These are phyloP conservation scores for Ametastegia equiseti DNA, from an alignment of 2,888 invertebrate species.

Conservation along the genomic window DNA sequence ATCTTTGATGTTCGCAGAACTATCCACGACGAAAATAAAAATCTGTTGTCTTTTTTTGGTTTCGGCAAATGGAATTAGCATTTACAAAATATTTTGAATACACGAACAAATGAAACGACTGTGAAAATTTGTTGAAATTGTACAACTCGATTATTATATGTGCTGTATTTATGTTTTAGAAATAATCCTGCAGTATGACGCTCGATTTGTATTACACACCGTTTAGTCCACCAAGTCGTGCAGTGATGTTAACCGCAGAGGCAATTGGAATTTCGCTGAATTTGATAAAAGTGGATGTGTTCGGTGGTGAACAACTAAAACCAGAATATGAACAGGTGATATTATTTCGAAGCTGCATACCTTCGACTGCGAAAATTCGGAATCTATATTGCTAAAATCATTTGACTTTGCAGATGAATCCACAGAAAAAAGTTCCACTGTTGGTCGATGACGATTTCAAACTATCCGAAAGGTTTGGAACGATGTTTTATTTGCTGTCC, in stretches of 20 bases:
- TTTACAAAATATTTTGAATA: too few relatives aligned
- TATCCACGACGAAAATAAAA: too few relatives aligned
- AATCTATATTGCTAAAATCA: slow-evolving; percentile 1
- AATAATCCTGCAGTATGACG: slow-evolving; percentile 57
- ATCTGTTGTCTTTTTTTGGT: too few relatives aligned
- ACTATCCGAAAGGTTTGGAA: slow-evolving; percentile 68
- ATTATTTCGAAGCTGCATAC: background rate
- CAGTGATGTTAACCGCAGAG: slow-evolving; percentile 72
- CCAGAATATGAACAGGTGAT: slow-evolving; percentile 73
- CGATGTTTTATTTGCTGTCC: slow-evolving; percentile 29
- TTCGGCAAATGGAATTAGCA: too few relatives aligned
- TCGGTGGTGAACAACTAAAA: slow-evolving; percentile 70
- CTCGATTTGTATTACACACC: slow-evolving; percentile 68
- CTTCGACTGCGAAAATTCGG: background rate
- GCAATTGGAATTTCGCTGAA: slow-evolving; percentile 72
- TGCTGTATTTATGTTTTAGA: background rate
- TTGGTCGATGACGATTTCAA: slow-evolving; percentile 69
- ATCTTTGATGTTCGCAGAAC: too few relatives aligned
- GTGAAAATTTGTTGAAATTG: too few relatives aligned
- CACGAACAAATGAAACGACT: too few relatives aligned
- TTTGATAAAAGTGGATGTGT: slow-evolving; percentile 67
- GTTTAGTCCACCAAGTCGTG: slow-evolving; percentile 71
- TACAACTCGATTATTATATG: too few relatives aligned
- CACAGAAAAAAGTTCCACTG: slow-evolving; percentile 66
- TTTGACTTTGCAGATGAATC: slow-evolving; percentile 64